These are phyloP conservation scores for Crotalus helleri DNA, from an alignment of 2,113 vertebrate species.

Conservation along the genomic window DNA sequence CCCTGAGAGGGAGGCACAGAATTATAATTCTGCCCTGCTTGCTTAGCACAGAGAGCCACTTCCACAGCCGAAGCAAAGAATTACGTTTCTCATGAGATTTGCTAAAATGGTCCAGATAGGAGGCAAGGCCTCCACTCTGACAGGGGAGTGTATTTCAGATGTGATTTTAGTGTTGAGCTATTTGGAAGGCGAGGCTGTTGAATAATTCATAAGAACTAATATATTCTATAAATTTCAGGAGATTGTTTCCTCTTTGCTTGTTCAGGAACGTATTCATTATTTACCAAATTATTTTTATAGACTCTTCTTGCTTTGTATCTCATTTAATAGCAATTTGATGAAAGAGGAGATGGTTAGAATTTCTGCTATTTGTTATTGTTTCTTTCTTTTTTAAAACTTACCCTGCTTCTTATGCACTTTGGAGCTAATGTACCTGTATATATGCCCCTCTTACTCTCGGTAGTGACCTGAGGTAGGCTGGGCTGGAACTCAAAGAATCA, in stretches of 20 bases:
- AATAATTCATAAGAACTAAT: conserved; percentile 26
- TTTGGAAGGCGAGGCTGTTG: conserved; percentile 8
- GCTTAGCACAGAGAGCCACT: not conserved
- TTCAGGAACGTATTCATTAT: conserved; percentile 16
- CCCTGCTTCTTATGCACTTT: not conserved
- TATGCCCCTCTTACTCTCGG: not conserved
- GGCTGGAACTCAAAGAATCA: not conserved
- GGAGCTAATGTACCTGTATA: not conserved
- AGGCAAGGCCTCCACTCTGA: not conserved
- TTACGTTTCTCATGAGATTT: not conserved
- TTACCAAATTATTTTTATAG: conserved; percentile 25
- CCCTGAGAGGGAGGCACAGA: not conserved
- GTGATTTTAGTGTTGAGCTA: conserved; percentile 9
- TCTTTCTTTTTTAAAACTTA: not conserved
- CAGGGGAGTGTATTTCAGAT: not conserved
- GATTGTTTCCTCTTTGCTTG: not conserved
- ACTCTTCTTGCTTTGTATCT: conserved; percentile 7
- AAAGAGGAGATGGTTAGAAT: not conserved
- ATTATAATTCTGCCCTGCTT: not conserved
- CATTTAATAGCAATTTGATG: conserved; percentile 5
- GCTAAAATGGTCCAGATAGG: not conserved
- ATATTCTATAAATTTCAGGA: conserved; percentile 17
- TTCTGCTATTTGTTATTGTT: not conserved
- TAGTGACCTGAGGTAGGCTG: not conserved
- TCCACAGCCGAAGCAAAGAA: not conserved